Evolutionary conservation across 2,888 invertebrate genomes (phyloP).

Genomic region (Lithophane socia): DNA sequence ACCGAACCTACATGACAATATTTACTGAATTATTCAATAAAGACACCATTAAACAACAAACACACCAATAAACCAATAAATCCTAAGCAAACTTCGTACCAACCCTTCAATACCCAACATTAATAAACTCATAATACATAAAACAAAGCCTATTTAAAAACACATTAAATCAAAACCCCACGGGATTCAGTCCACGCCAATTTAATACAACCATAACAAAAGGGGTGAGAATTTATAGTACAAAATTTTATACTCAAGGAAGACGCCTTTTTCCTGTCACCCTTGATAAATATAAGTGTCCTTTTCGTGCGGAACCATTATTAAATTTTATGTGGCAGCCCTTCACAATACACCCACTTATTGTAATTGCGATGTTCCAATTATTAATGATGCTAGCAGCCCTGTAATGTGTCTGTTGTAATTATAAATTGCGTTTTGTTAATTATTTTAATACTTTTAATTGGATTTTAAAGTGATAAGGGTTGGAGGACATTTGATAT

Average conservation of each 20-base stretch:
- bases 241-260: slow-evolving; percentile 61
- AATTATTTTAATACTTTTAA: slow-evolving; percentile 40
- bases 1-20: not conserved
- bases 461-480: slow-evolving; percentile 22
- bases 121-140: slow-evolving; percentile 57
- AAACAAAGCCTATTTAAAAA: slow-evolving; percentile 61
- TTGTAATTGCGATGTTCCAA: slow-evolving; percentile 76
- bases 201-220: slow-evolving; percentile 57
- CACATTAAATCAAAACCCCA: slow-evolving; percentile 61
- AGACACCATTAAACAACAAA: slow-evolving; percentile 12
- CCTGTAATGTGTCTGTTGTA: slow-evolving; percentile 41
- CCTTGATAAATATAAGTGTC: slow-evolving; percentile 67
- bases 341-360: slow-evolving; percentile 71
- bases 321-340: slow-evolving; percentile 74
- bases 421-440: slow-evolving; percentile 50
- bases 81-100: slow-evolving; percentile 37
- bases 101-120: slow-evolving; percentile 53
- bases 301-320: slow-evolving; percentile 71
- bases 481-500: not conserved
- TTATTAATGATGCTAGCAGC: slow-evolving; percentile 69
- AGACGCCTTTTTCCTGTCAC: slow-evolving; percentile 65
- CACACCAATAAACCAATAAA: slow-evolving; percentile 29
- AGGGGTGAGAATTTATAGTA: slow-evolving; percentile 69
- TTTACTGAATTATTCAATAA: slow-evolving; percentile 14
- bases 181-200: slow-evolving; percentile 35